Evolutionary conservation across 2,797 vertebrate genomes (phyloP), one percentile per base, ranked within the genome.

Genomic region (Acanthis flammea): DNA sequence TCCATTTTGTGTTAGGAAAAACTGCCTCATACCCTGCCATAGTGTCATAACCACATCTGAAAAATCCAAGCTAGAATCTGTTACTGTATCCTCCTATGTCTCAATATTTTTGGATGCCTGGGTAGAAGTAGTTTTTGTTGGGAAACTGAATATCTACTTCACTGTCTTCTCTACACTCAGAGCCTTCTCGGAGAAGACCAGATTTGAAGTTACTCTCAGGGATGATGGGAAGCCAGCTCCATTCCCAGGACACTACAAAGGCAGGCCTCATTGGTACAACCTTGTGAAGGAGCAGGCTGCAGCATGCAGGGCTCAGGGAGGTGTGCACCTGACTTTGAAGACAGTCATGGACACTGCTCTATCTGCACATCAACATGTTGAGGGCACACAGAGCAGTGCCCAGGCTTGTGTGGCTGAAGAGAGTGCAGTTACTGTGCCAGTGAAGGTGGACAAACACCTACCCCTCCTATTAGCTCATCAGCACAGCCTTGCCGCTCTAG

Each of bases 341-440:
- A 21, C 22, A 53, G 16, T 6, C 3, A 1, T 3, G 22, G 61
- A 14, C 51, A 14, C n/a, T 33, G 61, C 31, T 67, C 6, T 7
- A 28, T 16, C 28, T 71, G 62, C 67, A 41, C 10, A 19, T 5
- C 19, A 51, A 7, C 33, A 19, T 0, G 0, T 0, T 2, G 2
- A 85, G 44, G 44, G 24, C 18, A 42, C 37, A 19, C 8, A 16
- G 11, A 1, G 55, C 44, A 53, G 18, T 6, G 42, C 31, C 48
- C 62, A 51, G 16, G 12, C 23, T 31, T 10, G 13, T 5, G 25
- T 12, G 19, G 54, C 74, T 27, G 61, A 80, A 53, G 41, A 81
- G 42, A 31, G 12, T 23, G 31, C 0, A 0, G 23, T 42, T 50
- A 33, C 25, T 0, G 1, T 5, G 4, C 19, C 8, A 9, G 5